Evolutionary conservation across 2,113 vertebrate genomes (phyloP).

Genomic region (Dascyllus trimaculatus): DNA sequence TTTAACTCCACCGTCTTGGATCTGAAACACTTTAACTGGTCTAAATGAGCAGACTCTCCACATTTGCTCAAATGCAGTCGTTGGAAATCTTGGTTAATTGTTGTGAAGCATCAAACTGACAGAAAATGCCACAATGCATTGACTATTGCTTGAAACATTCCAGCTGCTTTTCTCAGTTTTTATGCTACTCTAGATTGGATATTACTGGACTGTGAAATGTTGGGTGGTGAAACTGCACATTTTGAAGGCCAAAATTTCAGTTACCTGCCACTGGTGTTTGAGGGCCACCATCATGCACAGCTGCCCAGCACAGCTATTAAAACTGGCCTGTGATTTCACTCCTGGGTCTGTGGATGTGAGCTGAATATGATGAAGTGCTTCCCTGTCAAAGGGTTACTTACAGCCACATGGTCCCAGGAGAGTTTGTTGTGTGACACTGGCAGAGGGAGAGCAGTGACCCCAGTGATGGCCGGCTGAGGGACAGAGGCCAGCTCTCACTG

Average conservation of each 20-base stretch:
- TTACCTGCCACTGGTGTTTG: constrained; percentile 25
- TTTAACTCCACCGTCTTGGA: too few species aligned
- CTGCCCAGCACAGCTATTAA: constrained; percentile 38
- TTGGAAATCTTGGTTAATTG: background rate
- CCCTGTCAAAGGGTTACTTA: constrained; percentile 73
- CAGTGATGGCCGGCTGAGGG: constrained; percentile 64
- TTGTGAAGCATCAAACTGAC: background rate
- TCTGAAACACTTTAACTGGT: background rate
- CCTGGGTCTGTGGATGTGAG: constrained; percentile 57
- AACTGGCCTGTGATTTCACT: constrained; percentile 19
- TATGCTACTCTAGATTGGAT: background rate
- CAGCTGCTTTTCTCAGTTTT: background rate
- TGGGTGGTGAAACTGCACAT: background rate
- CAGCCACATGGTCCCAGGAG: constrained; percentile 64
- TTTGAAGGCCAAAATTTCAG: constrained; percentile 16
- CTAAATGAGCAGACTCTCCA: background rate
- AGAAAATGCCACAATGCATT: background rate
- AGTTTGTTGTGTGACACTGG: constrained; percentile 68
- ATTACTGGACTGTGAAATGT: background rate
- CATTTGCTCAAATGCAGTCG: background rate
- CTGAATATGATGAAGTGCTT: constrained; percentile 76
- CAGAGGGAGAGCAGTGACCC: constrained; percentile 69
- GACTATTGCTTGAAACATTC: constrained; percentile 1
- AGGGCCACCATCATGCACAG: constrained; percentile 33
- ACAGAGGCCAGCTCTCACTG: constrained; percentile 56